phyloP scores from a whole-genome alignment of 2,797 vertebrate species.

The Betta splendens region DNA sequence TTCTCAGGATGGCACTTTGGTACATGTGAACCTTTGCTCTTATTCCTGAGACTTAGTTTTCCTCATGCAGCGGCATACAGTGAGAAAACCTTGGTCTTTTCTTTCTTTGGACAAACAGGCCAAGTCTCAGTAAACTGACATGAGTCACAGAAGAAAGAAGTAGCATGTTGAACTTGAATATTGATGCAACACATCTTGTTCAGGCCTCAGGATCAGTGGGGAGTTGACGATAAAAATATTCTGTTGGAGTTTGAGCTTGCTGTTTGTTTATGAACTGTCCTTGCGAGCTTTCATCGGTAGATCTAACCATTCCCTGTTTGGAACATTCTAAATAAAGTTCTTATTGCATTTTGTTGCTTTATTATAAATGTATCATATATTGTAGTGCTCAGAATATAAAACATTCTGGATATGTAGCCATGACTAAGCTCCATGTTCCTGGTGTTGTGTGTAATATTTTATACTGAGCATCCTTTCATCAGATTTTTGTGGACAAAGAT shows the following conservation, averaged over 20 bases:
- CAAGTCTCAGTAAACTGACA: constrained; percentile 7
- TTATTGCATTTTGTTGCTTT: constrained; percentile 21
- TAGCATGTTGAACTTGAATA: constrained; percentile 16
- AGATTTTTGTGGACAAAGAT: no score
- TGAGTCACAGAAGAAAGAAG: constrained; percentile 31
- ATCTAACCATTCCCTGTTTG: constrained; percentile 28
- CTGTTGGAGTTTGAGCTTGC: constrained; percentile 7
- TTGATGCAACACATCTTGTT: constrained; percentile 27
- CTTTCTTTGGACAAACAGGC: constrained; percentile 5
- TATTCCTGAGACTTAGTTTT: constrained; percentile 17
- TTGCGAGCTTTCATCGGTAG: constrained; percentile 9
- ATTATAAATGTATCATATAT: constrained; percentile 4
- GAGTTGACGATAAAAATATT: background rate
- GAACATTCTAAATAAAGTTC: constrained; percentile 39
- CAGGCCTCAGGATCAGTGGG: constrained; percentile 33
- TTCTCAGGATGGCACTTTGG: constrained; percentile 33
- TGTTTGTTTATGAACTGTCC: constrained; percentile 22
- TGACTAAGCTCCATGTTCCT: no score
- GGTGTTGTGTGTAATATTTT: no score
- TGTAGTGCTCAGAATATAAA: background rate
- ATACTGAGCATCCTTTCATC: no score
- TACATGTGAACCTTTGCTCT: constrained; percentile 19
- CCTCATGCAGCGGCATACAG: constrained; percentile 3
- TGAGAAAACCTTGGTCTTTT: constrained; percentile 15
- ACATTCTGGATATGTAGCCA: background rate